These are phyloP conservation scores for Avahi laniger DNA, from an alignment of 2,797 vertebrate species.

Conservation along the genomic window DNA sequence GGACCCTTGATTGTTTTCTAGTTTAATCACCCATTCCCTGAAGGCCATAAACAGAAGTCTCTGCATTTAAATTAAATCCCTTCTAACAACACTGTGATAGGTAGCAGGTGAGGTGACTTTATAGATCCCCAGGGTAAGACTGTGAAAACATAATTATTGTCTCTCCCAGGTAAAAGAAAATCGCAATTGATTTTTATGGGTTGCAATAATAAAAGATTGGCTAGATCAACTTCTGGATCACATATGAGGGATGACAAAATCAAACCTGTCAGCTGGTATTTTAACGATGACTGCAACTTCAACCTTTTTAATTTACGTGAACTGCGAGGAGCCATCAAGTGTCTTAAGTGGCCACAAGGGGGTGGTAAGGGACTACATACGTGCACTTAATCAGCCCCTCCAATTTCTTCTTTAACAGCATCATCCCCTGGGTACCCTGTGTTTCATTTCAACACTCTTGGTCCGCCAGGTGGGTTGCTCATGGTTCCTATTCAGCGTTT, in stretches of 20 bases:
- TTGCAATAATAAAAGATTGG: background rate
- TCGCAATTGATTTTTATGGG: background rate
- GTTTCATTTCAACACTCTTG: background rate
- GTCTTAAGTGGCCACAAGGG: conserved; percentile 57
- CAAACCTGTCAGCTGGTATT: background rate
- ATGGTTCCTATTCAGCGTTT: background rate
- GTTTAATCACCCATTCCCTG: background rate
- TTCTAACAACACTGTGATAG: background rate
- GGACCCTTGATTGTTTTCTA: background rate
- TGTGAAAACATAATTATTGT: background rate
- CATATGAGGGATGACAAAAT: background rate
- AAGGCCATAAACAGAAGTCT: background rate
- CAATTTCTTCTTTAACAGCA: background rate
- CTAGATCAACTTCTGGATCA: background rate
- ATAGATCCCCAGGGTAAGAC: background rate
- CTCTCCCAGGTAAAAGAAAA: background rate
- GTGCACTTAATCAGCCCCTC: fast-evolving
- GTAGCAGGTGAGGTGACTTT: background rate
- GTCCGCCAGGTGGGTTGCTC: background rate
- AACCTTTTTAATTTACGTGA: background rate
- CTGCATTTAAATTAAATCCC: conserved; percentile 10
- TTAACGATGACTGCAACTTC: background rate
- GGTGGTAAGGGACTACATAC: background rate
- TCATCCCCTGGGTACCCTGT: background rate
- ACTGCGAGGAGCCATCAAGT: background rate